These are phyloP conservation scores for Crypturellus tataupa DNA, from an alignment of 2,797 vertebrate species.

Conservation along the genomic window DNA sequence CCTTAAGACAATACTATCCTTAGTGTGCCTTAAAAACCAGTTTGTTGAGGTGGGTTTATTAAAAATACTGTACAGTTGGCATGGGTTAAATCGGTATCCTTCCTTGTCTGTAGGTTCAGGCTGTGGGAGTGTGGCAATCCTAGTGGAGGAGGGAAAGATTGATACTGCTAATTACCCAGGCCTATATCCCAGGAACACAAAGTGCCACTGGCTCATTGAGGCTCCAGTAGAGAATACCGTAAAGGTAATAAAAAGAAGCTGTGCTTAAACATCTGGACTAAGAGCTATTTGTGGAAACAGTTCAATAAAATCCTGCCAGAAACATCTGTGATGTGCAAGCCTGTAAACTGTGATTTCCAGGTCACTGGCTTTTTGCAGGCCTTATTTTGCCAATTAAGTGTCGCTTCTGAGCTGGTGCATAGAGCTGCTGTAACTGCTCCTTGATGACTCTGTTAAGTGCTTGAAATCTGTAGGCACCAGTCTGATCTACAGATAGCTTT, in stretches of 20 bases:
- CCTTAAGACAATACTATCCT: not conserved
- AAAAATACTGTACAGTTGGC: not conserved
- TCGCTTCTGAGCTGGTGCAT: not conserved
- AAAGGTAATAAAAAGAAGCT: constrained; percentile 58
- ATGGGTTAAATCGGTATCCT: not conserved
- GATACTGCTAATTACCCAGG: constrained; percentile 61
- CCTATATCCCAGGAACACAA: constrained; percentile 23
- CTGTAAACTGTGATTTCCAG: constrained; percentile 15
- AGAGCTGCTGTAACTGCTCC: not conserved
- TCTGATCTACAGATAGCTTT: not conserved
- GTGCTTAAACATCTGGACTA: constrained; percentile 14
- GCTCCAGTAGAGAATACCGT: constrained; percentile 34
- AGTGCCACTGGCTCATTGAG: constrained; percentile 67
- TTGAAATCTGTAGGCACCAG: not conserved
- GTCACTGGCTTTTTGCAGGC: not conserved
- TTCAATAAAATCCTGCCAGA: constrained; percentile 42
- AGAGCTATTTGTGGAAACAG: not conserved
- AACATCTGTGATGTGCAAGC: not conserved
- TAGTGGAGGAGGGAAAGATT: constrained; percentile 52
- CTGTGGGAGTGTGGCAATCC: constrained; percentile 12
- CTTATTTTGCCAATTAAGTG: constrained; percentile 19
- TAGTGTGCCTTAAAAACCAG: not conserved
- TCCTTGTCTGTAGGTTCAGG: not conserved
- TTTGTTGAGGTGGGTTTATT: not conserved
- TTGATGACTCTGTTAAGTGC: not conserved